phyloP scores from a whole-genome alignment of 2,888 invertebrate genomes.

The Callyntrura sp. region DNA sequence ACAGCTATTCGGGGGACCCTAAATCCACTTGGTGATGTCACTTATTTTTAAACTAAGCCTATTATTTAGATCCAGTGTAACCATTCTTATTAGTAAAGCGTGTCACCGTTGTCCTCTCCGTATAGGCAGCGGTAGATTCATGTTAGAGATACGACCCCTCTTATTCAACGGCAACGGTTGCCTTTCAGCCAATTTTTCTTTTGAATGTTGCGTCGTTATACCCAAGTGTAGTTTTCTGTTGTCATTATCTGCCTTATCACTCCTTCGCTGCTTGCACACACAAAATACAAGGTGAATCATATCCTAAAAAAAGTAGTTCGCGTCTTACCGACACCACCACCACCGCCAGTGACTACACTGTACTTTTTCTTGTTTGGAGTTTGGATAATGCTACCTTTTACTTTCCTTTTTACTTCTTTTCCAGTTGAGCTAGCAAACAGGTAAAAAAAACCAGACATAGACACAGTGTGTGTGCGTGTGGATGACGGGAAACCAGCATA shows the following conservation, averaged over 20 bases:
- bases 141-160: too few relatives aligned
- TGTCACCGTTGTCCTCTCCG: too few relatives aligned
- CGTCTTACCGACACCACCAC: not conserved
- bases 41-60: too few relatives aligned
- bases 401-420: not conserved
- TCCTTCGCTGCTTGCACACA: not conserved
- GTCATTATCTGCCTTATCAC: not conserved
- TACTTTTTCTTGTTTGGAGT: not conserved
- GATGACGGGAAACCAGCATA: slow-evolving; percentile 1
- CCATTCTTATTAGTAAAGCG: too few relatives aligned
- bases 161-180: too few relatives aligned
- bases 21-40: too few relatives aligned
- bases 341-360: not conserved
- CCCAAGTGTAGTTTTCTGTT: not conserved
- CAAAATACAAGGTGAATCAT: not conserved
- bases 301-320: not conserved
- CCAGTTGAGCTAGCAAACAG: slow-evolving; percentile 23
- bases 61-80: too few relatives aligned
- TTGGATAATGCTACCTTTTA: not conserved
- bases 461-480: not conserved
- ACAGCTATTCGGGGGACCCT: too few relatives aligned
- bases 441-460: slow-evolving; percentile 1
- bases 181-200: too few relatives aligned
- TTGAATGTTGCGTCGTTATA: not conserved
- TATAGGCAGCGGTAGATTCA: too few relatives aligned